Base-by-base conservation (phyloP, 2,888 invertebrate genomes). In the Sepiola atlantica region DNA sequence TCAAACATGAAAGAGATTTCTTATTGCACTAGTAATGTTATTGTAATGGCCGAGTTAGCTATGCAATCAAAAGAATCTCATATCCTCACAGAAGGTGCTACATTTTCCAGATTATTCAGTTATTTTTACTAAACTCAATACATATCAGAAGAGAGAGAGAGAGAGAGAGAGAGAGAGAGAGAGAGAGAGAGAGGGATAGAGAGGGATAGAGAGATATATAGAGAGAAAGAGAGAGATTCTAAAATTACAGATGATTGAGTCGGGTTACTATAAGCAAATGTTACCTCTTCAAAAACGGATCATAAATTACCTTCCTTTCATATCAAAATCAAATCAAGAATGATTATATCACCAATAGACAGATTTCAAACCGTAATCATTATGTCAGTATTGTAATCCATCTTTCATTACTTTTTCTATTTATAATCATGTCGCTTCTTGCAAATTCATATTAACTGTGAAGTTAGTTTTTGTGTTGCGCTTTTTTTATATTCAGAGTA, bases 1-100 rank as follows among this genome's bases (percentile, higher is more conserved):
- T n/a, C 77, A 32, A 77, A 77, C n/a, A 77, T 77, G 77, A 77
- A 77, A 77, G 77, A 32, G 77, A 77, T n/a, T 77, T 77, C 77
- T n/a, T 77, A 32, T 77, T 77, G n/a, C n/a, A 77, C 18, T 77
- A 18, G 77, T 14, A 12, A 77, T 18, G 77, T 14, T 77, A 77
- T n/a, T 14, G n/a, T 77, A 32, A 77, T 77, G 77, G n/a, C n/a
- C 10, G n/a, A n/a, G 77, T n/a, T 12, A 32, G 77, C 77, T n/a
- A 18, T 77, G 77, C 0, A 77, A 32, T 77, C 77, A 12, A 1
- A 77, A 77, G 32, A 32, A n/a, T 18, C 16, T 32, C n/a, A n/a
- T n/a, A 77, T 32, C 77, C 77, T 32, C 21, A n/a, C n/a, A 77
- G 77, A 32, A 32, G 77, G 16, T 77, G 77, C n/a, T 77, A 77